Conservation (phyloP, 2,113 vertebrate species). For the Spheniscus mendiculus region DNA sequence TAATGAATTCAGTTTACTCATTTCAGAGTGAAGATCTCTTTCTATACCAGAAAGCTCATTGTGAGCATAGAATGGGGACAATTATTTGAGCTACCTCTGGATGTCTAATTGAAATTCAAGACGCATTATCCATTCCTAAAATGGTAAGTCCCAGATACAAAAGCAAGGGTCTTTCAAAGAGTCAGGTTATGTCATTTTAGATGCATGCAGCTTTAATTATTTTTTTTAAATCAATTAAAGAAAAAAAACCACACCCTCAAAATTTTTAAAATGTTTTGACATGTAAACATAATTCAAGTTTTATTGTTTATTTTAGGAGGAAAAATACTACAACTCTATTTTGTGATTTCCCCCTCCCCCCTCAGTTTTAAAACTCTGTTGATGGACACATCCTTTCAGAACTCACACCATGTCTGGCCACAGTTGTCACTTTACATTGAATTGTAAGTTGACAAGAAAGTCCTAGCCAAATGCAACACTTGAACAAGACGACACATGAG, state of each 20-base stretch:
- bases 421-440: constrained; percentile 54
- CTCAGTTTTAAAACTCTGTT: background rate
- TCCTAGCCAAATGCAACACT: background rate
- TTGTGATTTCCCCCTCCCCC: rapidly evolving
- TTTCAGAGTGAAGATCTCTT: background rate
- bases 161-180: background rate
- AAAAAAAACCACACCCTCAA: rapidly evolving
- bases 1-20: background rate
- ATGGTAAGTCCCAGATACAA: background rate
- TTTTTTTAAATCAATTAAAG: background rate
- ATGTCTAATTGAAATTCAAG: background rate
- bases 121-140: background rate
- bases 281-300: background rate
- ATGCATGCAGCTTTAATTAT: rapidly evolving
- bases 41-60: background rate
- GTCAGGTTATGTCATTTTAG: background rate
- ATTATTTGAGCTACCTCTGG: background rate
- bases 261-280: background rate
- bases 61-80: background rate
- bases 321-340: background rate
- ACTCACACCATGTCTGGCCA: constrained; percentile 1
- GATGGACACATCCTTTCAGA: constrained; percentile 21
- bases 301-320: background rate
- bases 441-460: constrained; percentile 37
- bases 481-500: background rate